Evolutionary conservation across 2,113 vertebrate genomes (phyloP), one percentile per base, ranked within the genome.

Genomic region (Lota lota): DNA sequence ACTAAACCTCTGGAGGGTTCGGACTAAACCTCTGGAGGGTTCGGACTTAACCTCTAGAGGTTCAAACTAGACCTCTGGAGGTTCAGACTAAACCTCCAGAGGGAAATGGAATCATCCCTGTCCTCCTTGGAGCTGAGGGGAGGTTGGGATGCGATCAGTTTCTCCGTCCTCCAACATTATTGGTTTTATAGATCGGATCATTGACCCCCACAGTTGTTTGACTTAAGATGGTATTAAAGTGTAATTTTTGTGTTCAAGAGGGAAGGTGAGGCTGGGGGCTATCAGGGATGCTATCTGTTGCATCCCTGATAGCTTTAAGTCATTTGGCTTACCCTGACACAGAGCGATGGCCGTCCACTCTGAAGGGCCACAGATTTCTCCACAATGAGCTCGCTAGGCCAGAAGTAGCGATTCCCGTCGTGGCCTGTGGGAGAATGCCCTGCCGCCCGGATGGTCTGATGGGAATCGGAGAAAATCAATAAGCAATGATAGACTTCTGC

Each of bases 401-500:
- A 20, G 14, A 19, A 12, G 80, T 68, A 12, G 64, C 4, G 68
- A 85, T 70, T 84, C 81, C 87, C 85, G 69, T 78, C 8, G 87
- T 85, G 81, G 79, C 82, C 74, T 64, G 83, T 84, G 73, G 64
- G 62, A 82, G 78, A 85, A 85, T 72, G 81, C 78, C 40, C 40
- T 47, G 79, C 76, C 73, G 81, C 76, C 80, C 84, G 79, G 80
- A 87, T 85, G 88, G 85, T 51, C 85, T 87, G 87, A 88, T 90
- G 85, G 86, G 84, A 89, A 88, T 88, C 82, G 74, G 80, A 75
- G 79, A 77, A 83, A 86, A 91, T 91, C 89, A 91, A 91, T 91
- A 91, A 88, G 86, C 87, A 87, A 88, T 91, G 89, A 91, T 91
- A 88, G 89, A 90, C 89, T 90, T 89, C 86, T 91, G 88, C 88